Evolutionary conservation across 2,797 vertebrate genomes (phyloP).

Genomic region (Silurus lanzhouensis): DNA sequence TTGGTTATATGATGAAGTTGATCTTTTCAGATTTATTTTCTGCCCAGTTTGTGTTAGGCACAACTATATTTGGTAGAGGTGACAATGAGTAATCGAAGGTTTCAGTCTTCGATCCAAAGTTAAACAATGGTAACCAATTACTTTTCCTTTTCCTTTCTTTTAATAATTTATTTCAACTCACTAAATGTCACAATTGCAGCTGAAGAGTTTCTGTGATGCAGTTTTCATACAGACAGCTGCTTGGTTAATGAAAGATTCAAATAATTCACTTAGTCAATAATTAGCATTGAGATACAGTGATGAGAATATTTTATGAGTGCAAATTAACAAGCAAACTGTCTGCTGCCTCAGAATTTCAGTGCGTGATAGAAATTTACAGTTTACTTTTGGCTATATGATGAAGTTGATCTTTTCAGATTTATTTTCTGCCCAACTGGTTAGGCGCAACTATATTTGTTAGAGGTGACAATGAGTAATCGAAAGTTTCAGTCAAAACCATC

Average conservation of each 20-base stretch:
- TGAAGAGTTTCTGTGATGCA: not conserved
- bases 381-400: not conserved
- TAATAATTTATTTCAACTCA: not conserved
- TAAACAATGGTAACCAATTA: not conserved
- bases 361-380: constrained; percentile 42
- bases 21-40: not conserved
- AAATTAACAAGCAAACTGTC: constrained; percentile 29
- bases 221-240: constrained; percentile 21
- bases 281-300: not conserved
- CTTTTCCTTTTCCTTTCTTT: not conserved
- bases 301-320: constrained; percentile 13
- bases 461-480: not conserved
- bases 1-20: not conserved
- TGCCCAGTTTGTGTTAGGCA: not conserved
- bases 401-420: not conserved
- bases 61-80: not conserved
- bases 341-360: constrained; percentile 42
- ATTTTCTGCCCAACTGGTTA: not conserved
- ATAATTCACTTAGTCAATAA: constrained; percentile 36
- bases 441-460: not conserved
- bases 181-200: not conserved
- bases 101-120: not conserved
- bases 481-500: not conserved
- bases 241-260: constrained; percentile 37
- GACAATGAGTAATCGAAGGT: too few relatives aligned